Evolutionary conservation across 2,888 invertebrate species (phyloP).

Genomic region (Caenorhabditis macrosperma): DNA sequence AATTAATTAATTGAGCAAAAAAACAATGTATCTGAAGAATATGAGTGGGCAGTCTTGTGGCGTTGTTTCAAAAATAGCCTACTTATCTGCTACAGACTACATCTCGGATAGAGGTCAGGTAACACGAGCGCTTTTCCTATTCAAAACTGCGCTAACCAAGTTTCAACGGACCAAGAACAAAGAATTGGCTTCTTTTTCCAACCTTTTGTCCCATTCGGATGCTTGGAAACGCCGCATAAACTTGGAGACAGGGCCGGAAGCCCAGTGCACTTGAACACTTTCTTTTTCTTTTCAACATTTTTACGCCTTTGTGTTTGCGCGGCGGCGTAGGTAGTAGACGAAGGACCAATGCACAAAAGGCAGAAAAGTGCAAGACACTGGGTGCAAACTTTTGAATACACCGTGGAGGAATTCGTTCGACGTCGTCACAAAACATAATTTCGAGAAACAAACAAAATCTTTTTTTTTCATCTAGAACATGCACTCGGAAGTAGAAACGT

Average conservation of each 20-base stretch:
- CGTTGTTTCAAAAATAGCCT: too few species aligned
- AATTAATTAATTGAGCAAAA: too few species aligned
- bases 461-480: too few species aligned
- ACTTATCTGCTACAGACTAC: too few species aligned
- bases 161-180: slow-evolving; percentile 5
- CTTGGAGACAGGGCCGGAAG: slow-evolving; percentile 36
- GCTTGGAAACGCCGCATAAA: slow-evolving; percentile 18
- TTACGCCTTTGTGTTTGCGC: neutral
- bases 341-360: neutral
- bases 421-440: neutral
- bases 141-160: neutral
- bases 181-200: neutral
- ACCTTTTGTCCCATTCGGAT: slow-evolving; percentile 11
- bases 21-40: too few species aligned
- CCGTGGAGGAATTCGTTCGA: neutral
- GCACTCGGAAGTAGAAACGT: too few species aligned
- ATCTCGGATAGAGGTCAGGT: too few species aligned
- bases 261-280: slow-evolving; percentile 33
- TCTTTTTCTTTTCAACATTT: neutral
- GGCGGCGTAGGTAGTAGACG: neutral
- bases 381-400: too few species aligned
- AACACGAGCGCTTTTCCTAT: too few species aligned
- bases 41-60: too few species aligned
- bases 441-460: too few species aligned
- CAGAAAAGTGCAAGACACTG: neutral